Base-by-base conservation (phyloP, 1,140 invertebrate species). In the Hylyphantes graminicola region DNA sequence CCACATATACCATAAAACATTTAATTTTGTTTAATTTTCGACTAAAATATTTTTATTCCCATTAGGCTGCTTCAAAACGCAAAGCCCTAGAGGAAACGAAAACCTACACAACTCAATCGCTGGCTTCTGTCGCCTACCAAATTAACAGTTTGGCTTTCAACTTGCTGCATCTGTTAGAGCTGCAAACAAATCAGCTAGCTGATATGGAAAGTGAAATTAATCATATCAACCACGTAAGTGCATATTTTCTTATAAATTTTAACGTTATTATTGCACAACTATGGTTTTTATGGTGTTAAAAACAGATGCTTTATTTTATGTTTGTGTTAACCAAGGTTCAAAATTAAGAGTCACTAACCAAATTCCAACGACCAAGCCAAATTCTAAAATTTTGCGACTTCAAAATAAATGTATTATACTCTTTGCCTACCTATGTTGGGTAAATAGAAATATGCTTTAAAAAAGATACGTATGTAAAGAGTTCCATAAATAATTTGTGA, bases 81-180 rank as follows among this genome's bases (percentile, higher is more conserved):
- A 92, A 93, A 7, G 97, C 98, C 6, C 91, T 99, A 70, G 97
- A 99, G 90, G 98, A 98, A 90, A 99, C 98, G 0, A 99, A 99
- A 91, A 98, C 97, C 90, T 99, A 97, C 87, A 98, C 98, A 6
- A 98, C 97, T 0, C 98, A 99, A 89, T 98, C 97, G 0, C 90
- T 99, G 88, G 98, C 98, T 13, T 98, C 96, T 91, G 98, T 99
- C 5, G 98, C 98, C 0, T 99, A 99, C 90, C 97, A 99, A 90
- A 98, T 99, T 82, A 99, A 99, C 89, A 98, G 96, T 51, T 91
- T 99, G 73, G 97, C 98, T 13, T 98, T 96, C 88, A 98, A 98
- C 91, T 97, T 99, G 89, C 92, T 99, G 21, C 96, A 98, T 90
- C 91, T 99, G 87, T 89, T 99, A 35, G 97, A 99, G 86, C 90